Percentiles rank a stretch among this genome's conserved stretches.
phyloP scores from a whole-genome alignment of 1,140 invertebrate genomes.

The Panagrolaimus sp. region DNA sequence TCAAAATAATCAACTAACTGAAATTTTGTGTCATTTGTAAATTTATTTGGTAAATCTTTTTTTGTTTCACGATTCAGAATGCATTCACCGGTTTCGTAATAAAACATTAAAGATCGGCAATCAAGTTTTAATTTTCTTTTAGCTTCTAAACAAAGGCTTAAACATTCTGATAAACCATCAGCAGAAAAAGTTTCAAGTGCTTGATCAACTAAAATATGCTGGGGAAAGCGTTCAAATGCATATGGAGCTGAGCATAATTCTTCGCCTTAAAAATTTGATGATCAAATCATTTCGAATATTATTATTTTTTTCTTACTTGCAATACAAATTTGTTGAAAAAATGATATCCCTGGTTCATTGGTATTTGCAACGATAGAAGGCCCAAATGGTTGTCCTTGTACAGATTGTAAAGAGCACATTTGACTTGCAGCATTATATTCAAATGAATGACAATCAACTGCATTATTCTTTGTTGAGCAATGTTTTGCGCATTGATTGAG shows the following conservation, averaged over 20 bases:
- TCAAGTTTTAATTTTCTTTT: constrained; percentile 37
- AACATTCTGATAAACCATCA: constrained; percentile 47
- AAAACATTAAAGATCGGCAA: constrained; percentile 56
- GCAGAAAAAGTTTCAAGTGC: constrained; percentile 41
- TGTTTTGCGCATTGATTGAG: constrained; percentile 44
- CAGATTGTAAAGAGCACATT: constrained; percentile 47
- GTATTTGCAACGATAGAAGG: constrained; percentile 37
- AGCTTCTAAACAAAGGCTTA: constrained; percentile 50
- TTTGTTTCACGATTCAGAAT: constrained; percentile 51
- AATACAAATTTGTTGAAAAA: constrained; percentile 57
- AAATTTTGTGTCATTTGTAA: constrained; percentile 38
- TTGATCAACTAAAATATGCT: constrained; percentile 48
- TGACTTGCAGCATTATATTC: constrained; percentile 51
- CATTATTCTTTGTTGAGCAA: constrained; percentile 33
- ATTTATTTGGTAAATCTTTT: constrained; percentile 36
- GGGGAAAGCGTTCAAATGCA: constrained; percentile 52
- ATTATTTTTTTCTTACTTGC: constrained; percentile 35
- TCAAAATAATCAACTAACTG: constrained; percentile 57
- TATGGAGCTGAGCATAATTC: constrained; percentile 51
- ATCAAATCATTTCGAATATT: constrained; percentile 8
- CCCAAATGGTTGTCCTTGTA: constrained; percentile 52
- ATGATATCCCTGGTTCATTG: constrained; percentile 41
- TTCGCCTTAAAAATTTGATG: constrained; percentile 37
- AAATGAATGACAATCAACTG: constrained; percentile 46
- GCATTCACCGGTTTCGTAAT: constrained; percentile 55